These are phyloP conservation scores for Crocidura indochinensis DNA, from an alignment of 2,797 vertebrate genomes.

Conservation along the genomic window DNA sequence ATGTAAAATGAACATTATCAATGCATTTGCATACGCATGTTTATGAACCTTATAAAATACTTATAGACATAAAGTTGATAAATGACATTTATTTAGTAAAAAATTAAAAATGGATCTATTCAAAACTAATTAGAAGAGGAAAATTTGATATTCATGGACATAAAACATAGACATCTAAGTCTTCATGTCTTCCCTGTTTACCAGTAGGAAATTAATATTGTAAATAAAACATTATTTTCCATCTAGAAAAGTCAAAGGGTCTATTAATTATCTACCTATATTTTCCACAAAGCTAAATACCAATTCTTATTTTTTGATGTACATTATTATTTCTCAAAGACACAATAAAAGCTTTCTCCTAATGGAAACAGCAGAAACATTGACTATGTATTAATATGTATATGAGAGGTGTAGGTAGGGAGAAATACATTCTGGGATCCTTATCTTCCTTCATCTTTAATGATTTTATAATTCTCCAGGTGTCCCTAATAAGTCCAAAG, in stretches of 20 bases:
- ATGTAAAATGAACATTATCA: neutral
- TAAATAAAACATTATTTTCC: constrained; percentile 7
- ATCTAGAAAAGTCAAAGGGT: neutral
- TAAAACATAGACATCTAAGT: constrained; percentile 14
- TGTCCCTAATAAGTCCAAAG: constrained; percentile 64
- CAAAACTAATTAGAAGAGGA: constrained; percentile 36
- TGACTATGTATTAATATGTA: neutral
- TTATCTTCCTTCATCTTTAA: constrained; percentile 52
- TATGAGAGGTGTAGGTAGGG: neutral
- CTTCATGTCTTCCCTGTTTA: neutral
- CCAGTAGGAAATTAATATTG: constrained; percentile 33
- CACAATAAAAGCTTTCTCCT: constrained; percentile 21
- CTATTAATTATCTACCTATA: neutral
- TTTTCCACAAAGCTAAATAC: constrained; percentile 37
- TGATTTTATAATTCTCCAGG: constrained; percentile 44
- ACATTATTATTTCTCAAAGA: neutral
- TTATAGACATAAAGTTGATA: constrained; percentile 45
- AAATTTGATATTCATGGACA: constrained; percentile 29
- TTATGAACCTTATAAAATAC: neutral
- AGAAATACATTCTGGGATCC: neutral
- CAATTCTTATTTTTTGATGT: constrained; percentile 22
- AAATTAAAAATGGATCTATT: constrained; percentile 60
- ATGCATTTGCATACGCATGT: neutral
- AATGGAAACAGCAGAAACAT: neutral
- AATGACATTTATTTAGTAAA: constrained; percentile 63